Evolutionary conservation across 1,140 invertebrate species (phyloP), one percentile per base, ranked within the genome.

Genomic region (Halotydeus destructor): DNA sequence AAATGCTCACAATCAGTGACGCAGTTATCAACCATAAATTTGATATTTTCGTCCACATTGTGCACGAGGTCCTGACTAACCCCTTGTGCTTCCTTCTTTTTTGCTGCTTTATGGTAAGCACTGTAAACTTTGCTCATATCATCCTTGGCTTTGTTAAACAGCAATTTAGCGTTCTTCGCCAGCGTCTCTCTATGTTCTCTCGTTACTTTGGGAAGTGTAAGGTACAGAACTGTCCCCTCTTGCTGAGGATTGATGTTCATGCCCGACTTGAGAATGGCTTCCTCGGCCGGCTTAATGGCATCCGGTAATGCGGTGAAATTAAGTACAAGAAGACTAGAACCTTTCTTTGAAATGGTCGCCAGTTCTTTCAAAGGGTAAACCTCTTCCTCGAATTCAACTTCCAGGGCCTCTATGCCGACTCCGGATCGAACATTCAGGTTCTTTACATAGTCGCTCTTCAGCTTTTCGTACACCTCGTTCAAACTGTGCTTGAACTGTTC

Each of bases 171-270:
- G 66, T 74, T 80, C 63, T 86, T 89, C 0, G 76, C 70, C 32
- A 93, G 63, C 33, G 64, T 67, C 63, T 91, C 84, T 52, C 86
- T 66, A 55, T 91, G 76, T 60, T 93, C 86, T 55, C 77, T 80
- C 3, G 86, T 91, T 0, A 93, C 74, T 60, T 85, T 88, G 9
- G 85, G 84, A 49, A 86, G 68, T 25, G 79, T 76, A 40, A 93
- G 66, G 61, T 74, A 89, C 32, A 93, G 57, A 1, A 73, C 80
- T 12, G 79, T 88, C 25, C 84, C 84, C 57, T 93, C 86, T 60
- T 88, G 81, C 57, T 93, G 85, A 0, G 86, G 85, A 67, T 84
- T 91, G 22, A 94, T 62, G 59, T 88, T 89, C 66, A 93, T 72
- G 26, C 45, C 40, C 2, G 34, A 45, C n/a, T 44, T 22, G 5